phyloP scores from a whole-genome alignment of 2,797 vertebrate species.

The Manis pentadactyla region DNA sequence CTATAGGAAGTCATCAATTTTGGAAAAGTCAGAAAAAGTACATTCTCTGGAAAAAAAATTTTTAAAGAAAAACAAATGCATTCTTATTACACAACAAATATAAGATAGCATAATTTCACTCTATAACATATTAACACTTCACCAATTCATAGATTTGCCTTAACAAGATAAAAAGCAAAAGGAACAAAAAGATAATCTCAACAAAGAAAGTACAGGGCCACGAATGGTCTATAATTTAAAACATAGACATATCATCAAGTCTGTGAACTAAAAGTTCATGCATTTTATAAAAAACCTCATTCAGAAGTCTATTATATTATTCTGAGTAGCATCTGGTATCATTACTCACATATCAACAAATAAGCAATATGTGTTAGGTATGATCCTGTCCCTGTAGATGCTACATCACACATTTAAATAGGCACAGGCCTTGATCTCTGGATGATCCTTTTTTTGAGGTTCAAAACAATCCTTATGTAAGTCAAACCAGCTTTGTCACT shows the following conservation, averaged over 20 bases:
- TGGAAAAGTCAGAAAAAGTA: constrained; percentile 48
- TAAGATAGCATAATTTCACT: constrained; percentile 10
- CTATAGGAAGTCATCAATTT: constrained; percentile 48
- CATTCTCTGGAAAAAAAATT: not conserved
- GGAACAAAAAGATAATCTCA: constrained; percentile 27
- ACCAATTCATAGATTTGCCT: not conserved
- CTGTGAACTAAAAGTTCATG: constrained; percentile 35
- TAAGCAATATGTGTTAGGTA: constrained; percentile 44
- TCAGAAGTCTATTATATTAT: constrained; percentile 46
- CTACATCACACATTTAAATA: constrained; percentile 27
- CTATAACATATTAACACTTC: constrained; percentile 9
- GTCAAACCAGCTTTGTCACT: constrained; percentile 37
- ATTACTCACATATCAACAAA: constrained; percentile 39
- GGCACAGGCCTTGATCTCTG: not conserved
- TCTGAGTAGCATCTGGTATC: constrained; percentile 13
- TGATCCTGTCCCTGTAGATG: not conserved
- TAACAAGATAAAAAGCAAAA: not conserved
- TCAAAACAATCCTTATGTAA: constrained; percentile 28
- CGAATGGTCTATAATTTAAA: not conserved
- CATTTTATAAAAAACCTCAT: constrained; percentile 32
- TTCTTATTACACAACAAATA: constrained; percentile 6
- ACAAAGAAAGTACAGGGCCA: not conserved
- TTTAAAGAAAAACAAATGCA: not conserved
- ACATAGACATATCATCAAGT: not conserved
- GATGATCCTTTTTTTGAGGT: constrained; percentile 17